phyloP scores from a whole-genome alignment of 1,140 invertebrate species.

The Idris sp. region DNA sequence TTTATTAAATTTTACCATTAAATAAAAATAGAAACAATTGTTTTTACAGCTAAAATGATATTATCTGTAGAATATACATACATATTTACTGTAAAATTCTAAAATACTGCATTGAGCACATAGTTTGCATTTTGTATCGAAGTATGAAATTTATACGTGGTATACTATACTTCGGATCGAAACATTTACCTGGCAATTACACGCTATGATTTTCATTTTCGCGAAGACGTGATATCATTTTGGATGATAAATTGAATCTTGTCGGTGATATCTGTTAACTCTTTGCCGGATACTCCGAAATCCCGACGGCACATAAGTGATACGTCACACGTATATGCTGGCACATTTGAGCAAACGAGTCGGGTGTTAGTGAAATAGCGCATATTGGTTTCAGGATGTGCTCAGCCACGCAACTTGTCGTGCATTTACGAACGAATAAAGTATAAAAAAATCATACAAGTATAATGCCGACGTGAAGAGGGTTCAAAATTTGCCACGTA shows the following conservation, averaged over 20 bases:
- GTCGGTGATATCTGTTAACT: slow-evolving; percentile 24
- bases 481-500: slow-evolving; percentile 39
- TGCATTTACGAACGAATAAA: slow-evolving; percentile 24
- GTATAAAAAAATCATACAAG: no score
- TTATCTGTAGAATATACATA: no score
- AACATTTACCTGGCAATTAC: slow-evolving; percentile 9
- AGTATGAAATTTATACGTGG: no score
- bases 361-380: slow-evolving; percentile 27
- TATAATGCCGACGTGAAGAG: slow-evolving; percentile 24
- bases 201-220: slow-evolving; percentile 33
- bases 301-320: slow-evolving; percentile 5
- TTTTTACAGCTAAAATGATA: no score
- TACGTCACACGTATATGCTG: slow-evolving; percentile 19
- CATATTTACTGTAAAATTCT: no score
- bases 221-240: slow-evolving; percentile 19
- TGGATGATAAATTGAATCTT: slow-evolving; percentile 29
- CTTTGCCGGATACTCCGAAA: slow-evolving; percentile 21
- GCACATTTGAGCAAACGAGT: slow-evolving; percentile 21
- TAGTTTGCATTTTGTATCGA: no score
- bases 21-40: no score
- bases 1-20: no score
- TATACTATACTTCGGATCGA: not conserved
- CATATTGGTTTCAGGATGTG: slow-evolving; percentile 43
- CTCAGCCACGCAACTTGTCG: slow-evolving; percentile 21
- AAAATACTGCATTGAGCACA: no score